phyloP scores from a whole-genome alignment of 1,140 invertebrate genomes.

The Lysiphlebus fabarum region DNA sequence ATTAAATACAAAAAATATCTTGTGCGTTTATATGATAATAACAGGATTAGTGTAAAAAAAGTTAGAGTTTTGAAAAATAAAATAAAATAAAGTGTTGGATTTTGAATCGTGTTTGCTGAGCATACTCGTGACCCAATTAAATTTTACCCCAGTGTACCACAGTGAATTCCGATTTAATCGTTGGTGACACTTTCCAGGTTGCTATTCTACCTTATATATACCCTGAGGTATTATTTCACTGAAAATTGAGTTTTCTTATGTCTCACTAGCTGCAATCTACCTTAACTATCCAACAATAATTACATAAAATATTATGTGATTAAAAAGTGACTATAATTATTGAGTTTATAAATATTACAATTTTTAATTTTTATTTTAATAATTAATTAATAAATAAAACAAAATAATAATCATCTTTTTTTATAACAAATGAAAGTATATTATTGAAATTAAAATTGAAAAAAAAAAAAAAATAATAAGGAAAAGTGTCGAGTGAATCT shows the following conservation, averaged over 20 bases:
- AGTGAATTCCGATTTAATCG: slow-evolving; percentile 27
- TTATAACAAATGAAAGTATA: background rate
- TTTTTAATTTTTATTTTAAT: too few relatives aligned
- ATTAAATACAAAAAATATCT: too few relatives aligned
- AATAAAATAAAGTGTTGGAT: too few relatives aligned
- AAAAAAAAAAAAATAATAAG: slow-evolving; percentile 1
- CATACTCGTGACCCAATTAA: slow-evolving; percentile 42
- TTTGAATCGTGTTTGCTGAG: slow-evolving; percentile 24
- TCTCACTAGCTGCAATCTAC: background rate
- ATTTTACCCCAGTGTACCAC: slow-evolving; percentile 27
- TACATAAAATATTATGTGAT: too few relatives aligned
- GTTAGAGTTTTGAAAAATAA: too few relatives aligned
- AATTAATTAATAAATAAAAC: slow-evolving; percentile 2
- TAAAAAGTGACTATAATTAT: too few relatives aligned
- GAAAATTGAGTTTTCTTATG: slow-evolving; percentile 24
- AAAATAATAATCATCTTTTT: slow-evolving; percentile 3
- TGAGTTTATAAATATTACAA: too few relatives aligned
- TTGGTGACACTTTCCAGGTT: slow-evolving; percentile 27
- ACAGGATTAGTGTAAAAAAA: background rate
- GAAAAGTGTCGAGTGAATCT: slow-evolving; percentile 18
- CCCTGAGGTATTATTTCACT: background rate
- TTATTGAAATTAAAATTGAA: slow-evolving; percentile 2
- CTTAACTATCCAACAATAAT: background rate
- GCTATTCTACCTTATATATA: slow-evolving; percentile 25
- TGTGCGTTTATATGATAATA: too few relatives aligned